Evolutionary conservation across 92 coral and sea anemone species (phyloP).

Genomic region (Epizoanthus illoricatus): DNA sequence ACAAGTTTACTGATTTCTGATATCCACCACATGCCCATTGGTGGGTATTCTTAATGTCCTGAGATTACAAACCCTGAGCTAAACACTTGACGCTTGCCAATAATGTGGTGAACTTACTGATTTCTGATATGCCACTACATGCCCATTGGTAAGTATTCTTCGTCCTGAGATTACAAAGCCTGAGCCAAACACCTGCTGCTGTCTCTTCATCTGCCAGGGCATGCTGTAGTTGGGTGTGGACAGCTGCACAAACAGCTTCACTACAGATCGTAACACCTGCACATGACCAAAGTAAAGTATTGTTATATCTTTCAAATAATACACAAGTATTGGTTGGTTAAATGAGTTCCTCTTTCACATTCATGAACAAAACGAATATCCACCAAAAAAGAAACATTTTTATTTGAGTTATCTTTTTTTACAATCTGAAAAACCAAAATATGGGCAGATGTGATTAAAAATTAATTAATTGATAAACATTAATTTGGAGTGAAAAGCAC

Average conservation of each 20-base stretch:
- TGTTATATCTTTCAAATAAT: neutral
- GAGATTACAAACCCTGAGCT: conserved; percentile 86
- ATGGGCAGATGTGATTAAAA: no score
- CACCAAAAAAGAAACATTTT: no score
- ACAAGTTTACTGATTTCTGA: conserved; percentile 85
- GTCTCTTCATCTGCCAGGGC: conserved; percentile 96
- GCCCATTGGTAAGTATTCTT: conserved; percentile 82
- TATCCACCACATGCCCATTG: conserved; percentile 89
- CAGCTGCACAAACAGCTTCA: conserved; percentile 85
- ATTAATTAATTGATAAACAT: no score
- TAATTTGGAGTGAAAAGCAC: no score
- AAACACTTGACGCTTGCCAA: conserved; percentile 69
- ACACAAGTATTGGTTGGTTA: no score
- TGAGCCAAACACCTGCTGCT: conserved; percentile 89
- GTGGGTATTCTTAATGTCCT: conserved; percentile 69
- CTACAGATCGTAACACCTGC: conserved; percentile 81
- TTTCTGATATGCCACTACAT: conserved; percentile 88
- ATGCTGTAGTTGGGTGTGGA: conserved; percentile 95
- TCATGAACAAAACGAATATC: no score
- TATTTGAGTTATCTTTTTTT: no score
- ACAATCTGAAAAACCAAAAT: no score
- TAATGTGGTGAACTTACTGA: conserved; percentile 53
- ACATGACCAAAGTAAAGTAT: neutral
- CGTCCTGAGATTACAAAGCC: conserved; percentile 78
- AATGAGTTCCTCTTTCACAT: no score